phyloP scores from a whole-genome alignment of 2,113 vertebrate genomes.

The Tinamus guttatus region DNA sequence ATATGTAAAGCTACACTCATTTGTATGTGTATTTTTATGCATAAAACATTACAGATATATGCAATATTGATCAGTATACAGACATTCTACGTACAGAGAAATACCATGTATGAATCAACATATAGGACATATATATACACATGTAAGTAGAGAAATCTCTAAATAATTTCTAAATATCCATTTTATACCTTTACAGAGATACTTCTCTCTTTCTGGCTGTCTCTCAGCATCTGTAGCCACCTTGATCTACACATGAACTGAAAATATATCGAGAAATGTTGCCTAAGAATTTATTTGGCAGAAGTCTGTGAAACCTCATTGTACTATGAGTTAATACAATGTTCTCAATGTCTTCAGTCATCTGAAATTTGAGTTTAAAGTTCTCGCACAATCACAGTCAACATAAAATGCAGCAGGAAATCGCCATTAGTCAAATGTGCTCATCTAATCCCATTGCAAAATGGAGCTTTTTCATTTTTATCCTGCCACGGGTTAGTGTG shows the following conservation, averaged over 20 bases:
- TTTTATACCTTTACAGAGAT: neutral
- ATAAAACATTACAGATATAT: neutral
- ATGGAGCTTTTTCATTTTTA: constrained; percentile 75
- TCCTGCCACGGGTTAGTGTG: constrained; percentile 79
- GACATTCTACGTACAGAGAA: neutral
- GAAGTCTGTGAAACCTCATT: constrained; percentile 24
- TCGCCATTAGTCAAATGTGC: constrained; percentile 73
- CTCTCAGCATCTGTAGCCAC: neutral
- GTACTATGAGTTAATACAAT: constrained; percentile 21
- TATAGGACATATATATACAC: neutral
- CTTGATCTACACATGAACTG: neutral
- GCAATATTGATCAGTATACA: neutral
- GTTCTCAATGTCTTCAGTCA: constrained; percentile 36
- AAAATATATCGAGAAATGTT: neutral
- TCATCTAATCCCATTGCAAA: constrained; percentile 77
- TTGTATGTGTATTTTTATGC: neutral
- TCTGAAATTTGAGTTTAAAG: constrained; percentile 67
- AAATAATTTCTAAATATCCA: neutral
- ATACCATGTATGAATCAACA: neutral
- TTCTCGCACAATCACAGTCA: constrained; percentile 63
- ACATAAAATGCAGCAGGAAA: constrained; percentile 74
- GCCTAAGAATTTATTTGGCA: constrained; percentile 15
- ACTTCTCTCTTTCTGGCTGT: neutral
- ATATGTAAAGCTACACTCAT: neutral
- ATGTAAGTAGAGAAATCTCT: neutral